Evolutionary conservation across 1,140 invertebrate genomes (phyloP), one percentile per base, ranked within the genome.

Genomic region (Ceratitis capitata): DNA sequence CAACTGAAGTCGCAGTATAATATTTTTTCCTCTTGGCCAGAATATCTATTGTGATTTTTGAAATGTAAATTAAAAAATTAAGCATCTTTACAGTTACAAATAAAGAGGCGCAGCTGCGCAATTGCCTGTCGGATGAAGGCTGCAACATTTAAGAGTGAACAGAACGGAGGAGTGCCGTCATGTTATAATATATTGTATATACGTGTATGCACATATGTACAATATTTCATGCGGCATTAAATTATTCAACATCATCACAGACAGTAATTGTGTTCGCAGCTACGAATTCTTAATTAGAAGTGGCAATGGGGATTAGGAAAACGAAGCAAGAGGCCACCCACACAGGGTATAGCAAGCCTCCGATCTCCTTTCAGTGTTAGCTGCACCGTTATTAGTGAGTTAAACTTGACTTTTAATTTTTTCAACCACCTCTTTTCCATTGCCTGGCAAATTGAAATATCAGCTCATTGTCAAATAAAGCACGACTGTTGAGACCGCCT

Each of bases 341-440:
- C 69, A 29, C 56, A 26, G 29, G 6, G 23, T 5, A 7, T 29
- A 26, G 26, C 56, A 61, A 61, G 51, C 51, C n/a, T n/a, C n/a
- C n/a, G n/a, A n/a, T n/a, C n/a, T n/a, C 2, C 26, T 64, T 19
- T 9, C 19, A 1, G 19, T 29, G 12, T 74, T 23, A 3, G 19
- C 16, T 19, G 7, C 16, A 42, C 1, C 19, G 51, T 61, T n/a
- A n/a, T n/a, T 61, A 61, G 56, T 26, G 29, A 61, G n/a, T 61
- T 61, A n/a, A 61, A 61, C 56, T 61, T 61, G 56, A 61, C 56
- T 61, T 61, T 61, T 61, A 26, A 26, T 26, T 61, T n/a, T n/a
- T n/a, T 61, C 12, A 61, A 61, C 29, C 56, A 26, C 56, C n/a
- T n/a, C n/a, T n/a, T n/a, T n/a, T n/a, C n/a, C n/a, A n/a, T n/a